Percentiles rank a stretch among this genome's conserved stretches.
Conservation (phyloP, 2,797 vertebrate genomes). For the Megalops cyprinoides region DNA sequence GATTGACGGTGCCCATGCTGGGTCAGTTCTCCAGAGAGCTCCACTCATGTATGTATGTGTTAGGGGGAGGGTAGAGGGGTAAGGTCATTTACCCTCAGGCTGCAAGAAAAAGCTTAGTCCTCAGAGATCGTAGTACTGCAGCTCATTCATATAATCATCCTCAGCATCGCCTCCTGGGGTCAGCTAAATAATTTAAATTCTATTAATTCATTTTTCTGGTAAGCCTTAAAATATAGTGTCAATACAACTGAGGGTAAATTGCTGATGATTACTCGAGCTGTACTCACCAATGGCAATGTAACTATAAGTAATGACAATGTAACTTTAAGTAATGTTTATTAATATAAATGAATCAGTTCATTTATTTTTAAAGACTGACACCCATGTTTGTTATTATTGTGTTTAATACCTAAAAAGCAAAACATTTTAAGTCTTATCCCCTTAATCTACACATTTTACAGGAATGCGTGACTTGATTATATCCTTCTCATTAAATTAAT, state of each 20-base stretch:
- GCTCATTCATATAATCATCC: not conserved
- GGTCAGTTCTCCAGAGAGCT: not conserved
- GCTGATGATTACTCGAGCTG: not conserved
- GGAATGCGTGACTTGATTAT: not conserved
- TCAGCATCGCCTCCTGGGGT: not conserved
- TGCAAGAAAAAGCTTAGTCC: not conserved
- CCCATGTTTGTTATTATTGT: constrained; percentile 52
- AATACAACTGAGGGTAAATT: not conserved
- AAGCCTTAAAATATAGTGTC: not conserved
- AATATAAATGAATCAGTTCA: constrained; percentile 72
- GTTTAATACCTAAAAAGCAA: no score
- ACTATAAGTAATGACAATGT: not conserved
- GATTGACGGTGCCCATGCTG: not conserved
- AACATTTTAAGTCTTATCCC: no score
- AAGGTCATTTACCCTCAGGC: not conserved
- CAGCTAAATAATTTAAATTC: not conserved
- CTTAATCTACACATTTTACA: no score
- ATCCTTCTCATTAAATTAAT: not conserved
- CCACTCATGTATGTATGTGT: not conserved
- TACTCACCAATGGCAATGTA: not conserved
- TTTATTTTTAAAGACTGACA: constrained; percentile 63
- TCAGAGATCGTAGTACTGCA: not conserved
- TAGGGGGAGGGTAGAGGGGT: no score
- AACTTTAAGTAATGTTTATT: no score
- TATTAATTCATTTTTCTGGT: not conserved